phyloP scores from a whole-genome alignment of 2,113 vertebrate species.

The Antechinus flavipes region DNA sequence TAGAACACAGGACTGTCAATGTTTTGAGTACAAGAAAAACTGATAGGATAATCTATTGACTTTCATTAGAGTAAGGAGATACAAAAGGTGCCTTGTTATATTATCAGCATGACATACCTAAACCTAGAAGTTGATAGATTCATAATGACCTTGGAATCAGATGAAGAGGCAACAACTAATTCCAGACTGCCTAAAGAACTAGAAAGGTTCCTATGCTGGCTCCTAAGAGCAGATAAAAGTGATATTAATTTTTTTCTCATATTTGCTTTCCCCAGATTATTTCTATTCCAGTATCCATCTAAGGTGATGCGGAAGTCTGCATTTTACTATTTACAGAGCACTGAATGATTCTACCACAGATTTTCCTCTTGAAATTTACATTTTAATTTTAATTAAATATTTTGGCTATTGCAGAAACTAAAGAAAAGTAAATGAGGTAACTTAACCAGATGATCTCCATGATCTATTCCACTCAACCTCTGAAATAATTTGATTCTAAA shows the following conservation, averaged over 20 bases:
- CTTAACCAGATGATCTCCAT: neutral
- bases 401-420: neutral
- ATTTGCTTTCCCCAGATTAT: neutral
- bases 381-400: neutral
- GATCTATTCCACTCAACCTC: neutral
- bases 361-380: neutral
- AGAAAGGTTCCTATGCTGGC: neutral
- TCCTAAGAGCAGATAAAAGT: neutral
- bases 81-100: neutral
- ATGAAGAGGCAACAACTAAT: neutral
- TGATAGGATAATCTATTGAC: neutral
- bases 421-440: neutral
- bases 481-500: neutral
- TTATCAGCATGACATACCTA: neutral
- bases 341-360: neutral
- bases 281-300: neutral
- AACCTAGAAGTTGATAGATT: neutral
- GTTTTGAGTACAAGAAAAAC: neutral
- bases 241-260: neutral
- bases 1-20: neutral
- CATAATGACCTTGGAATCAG: neutral
- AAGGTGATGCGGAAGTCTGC: neutral
- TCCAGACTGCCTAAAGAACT: neutral
- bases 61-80: neutral
- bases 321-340: neutral